Conservation (phyloP, 2,888 invertebrate species). For the Graphium colonna region DNA sequence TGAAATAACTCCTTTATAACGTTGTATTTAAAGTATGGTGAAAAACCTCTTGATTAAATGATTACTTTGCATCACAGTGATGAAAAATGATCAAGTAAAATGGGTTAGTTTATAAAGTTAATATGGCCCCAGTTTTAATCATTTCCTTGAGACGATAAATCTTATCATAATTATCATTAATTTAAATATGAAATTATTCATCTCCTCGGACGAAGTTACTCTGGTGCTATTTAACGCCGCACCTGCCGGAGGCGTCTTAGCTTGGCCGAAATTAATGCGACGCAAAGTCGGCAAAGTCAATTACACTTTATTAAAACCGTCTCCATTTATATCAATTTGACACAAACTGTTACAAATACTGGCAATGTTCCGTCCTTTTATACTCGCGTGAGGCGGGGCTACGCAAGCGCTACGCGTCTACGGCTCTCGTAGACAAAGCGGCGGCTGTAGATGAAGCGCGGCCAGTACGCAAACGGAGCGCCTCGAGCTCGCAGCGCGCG, state of each 20-base stretch:
- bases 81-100: too few relatives aligned
- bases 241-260: slow-evolving; percentile 76
- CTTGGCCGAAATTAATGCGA: slow-evolving; percentile 78
- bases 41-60: too few relatives aligned
- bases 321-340: slow-evolving; percentile 81
- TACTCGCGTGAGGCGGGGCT: slow-evolving; percentile 72
- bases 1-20: too few relatives aligned
- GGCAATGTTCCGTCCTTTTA: slow-evolving; percentile 78
- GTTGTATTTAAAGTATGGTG: too few relatives aligned
- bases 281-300: slow-evolving; percentile 79
- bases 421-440: slow-evolving; percentile 47
- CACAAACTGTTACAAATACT: slow-evolving; percentile 80
- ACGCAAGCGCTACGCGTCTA: slow-evolving; percentile 68
- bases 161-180: slow-evolving; percentile 73
- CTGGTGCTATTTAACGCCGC: slow-evolving; percentile 69
- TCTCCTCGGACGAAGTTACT: slow-evolving; percentile 64
- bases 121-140: slow-evolving; percentile 7
- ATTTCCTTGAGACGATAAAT: slow-evolving; percentile 53
- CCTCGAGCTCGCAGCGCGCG: slow-evolving; percentile 45
- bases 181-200: slow-evolving; percentile 75
- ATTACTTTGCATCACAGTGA: too few relatives aligned
- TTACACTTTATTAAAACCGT: slow-evolving; percentile 80
- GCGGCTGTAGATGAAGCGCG: slow-evolving; percentile 36
- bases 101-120: too few relatives aligned
- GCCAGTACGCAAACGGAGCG: slow-evolving; percentile 54